Evolutionary conservation across 2,113 vertebrate genomes (phyloP).

Genomic region (Nycticryphes semicollaris): DNA sequence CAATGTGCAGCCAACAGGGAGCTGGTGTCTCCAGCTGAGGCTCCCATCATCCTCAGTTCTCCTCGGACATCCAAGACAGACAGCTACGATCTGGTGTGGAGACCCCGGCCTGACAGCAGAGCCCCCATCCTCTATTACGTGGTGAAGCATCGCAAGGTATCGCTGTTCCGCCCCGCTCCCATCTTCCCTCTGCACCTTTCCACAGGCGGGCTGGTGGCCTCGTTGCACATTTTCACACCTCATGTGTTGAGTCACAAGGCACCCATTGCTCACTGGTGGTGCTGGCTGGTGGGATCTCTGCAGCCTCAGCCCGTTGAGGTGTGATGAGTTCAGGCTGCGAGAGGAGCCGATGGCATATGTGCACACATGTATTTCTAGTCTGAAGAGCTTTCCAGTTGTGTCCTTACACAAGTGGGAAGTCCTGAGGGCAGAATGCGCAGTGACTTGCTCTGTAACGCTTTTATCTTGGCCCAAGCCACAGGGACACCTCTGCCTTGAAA

Average conservation of each 20-base stretch:
- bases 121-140: conserved; percentile 87
- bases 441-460: neutral
- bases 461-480: neutral
- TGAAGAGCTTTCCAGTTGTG: neutral
- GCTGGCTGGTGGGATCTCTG: neutral
- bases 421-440: neutral
- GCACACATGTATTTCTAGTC: neutral
- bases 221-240: fast-evolving
- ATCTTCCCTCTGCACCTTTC: fast-evolving
- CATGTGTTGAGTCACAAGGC: fast-evolving
- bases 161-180: neutral
- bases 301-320: neutral
- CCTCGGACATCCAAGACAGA: conserved; percentile 92
- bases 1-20: conserved; percentile 79
- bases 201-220: neutral
- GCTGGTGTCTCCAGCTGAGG: conserved; percentile 81
- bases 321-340: neutral
- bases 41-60: conserved; percentile 93
- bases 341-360: neutral
- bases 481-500: neutral
- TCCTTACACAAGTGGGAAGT: neutral
- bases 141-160: conserved; percentile 95
- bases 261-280: fast-evolving
- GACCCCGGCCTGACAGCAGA: conserved; percentile 84
- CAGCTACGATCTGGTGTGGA: conserved; percentile 93